phyloP scores from a whole-genome alignment of 1,140 invertebrate species.

The Drosophila sproati region DNA sequence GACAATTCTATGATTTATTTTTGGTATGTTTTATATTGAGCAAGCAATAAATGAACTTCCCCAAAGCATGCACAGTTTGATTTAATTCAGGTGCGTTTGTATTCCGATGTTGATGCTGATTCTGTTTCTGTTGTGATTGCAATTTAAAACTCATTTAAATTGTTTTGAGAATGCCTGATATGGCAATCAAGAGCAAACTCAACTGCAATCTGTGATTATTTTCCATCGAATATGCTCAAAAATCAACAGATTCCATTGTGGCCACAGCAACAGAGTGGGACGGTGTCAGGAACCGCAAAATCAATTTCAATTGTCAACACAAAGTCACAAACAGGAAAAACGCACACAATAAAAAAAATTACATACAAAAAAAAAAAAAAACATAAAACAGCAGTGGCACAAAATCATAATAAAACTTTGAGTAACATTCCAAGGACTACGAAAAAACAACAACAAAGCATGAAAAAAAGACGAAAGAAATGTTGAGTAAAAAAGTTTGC shows the following conservation, averaged over 20 bases:
- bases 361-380: slow-evolving; percentile 37
- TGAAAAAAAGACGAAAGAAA: slow-evolving; percentile 44
- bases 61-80: not conserved
- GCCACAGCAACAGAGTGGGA: slow-evolving; percentile 1
- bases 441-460: slow-evolving; percentile 43
- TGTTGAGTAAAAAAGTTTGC: slow-evolving; percentile 63
- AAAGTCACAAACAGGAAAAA: slow-evolving; percentile 74
- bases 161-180: slow-evolving; percentile 30
- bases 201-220: slow-evolving; percentile 65
- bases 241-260: slow-evolving; percentile 72
- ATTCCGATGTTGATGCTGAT: not conserved
- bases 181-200: slow-evolving; percentile 36
- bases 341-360: slow-evolving; percentile 24
- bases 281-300: slow-evolving; percentile 65
- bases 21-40: slow-evolving; percentile 9
- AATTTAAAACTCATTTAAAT: slow-evolving; percentile 71
- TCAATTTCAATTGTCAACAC: slow-evolving; percentile 83
- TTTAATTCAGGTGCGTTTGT: not conserved
- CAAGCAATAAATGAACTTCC: slow-evolving; percentile 48
- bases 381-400: slow-evolving; percentile 22
- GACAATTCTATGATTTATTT: slow-evolving; percentile 55
- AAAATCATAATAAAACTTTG: slow-evolving; percentile 81
- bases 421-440: slow-evolving; percentile 60
- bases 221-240: slow-evolving; percentile 49
- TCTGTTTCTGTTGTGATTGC: slow-evolving; percentile 13